Conservation (phyloP, 2,797 vertebrate species). For the Pelochelys cantorii region DNA sequence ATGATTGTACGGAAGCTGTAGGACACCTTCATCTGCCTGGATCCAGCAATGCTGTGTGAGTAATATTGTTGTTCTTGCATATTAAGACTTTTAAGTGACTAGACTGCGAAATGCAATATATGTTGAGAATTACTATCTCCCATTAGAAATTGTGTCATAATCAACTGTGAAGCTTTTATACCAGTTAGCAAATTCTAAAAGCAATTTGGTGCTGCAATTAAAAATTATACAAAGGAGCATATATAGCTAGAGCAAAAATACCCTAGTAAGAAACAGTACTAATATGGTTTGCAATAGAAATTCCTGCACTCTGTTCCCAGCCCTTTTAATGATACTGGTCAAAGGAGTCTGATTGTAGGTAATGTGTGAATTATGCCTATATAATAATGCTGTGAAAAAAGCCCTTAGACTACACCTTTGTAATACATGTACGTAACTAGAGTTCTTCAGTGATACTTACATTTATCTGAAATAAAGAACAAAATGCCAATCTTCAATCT, state of each 20-base stretch:
- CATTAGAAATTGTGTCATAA: neutral
- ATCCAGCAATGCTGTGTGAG: conserved; percentile 78
- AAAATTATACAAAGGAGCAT: neutral
- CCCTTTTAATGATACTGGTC: neutral
- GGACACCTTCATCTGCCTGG: conserved; percentile 55
- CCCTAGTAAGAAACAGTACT: neutral
- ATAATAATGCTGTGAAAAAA: neutral
- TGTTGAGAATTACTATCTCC: neutral
- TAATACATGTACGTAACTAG: neutral
- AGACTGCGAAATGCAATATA: neutral
- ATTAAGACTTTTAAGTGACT: neutral
- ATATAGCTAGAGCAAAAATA: neutral
- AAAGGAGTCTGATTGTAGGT: neutral
- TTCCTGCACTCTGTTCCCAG: neutral
- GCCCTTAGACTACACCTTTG: neutral
- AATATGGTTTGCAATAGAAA: neutral
- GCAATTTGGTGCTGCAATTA: neutral
- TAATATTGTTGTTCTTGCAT: neutral
- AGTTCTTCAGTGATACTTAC: neutral
- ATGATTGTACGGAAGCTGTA: conserved; percentile 71
- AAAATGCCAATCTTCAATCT: neutral
- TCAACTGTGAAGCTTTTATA: neutral
- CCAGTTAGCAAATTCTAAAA: neutral
- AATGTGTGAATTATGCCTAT: neutral
- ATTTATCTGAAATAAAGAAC: no score